A percentile compares a stretch with the other conserved stretches of the same genome.
phyloP scores from a whole-genome alignment of 2,113 vertebrate species.

The Dinomys branickii region DNA sequence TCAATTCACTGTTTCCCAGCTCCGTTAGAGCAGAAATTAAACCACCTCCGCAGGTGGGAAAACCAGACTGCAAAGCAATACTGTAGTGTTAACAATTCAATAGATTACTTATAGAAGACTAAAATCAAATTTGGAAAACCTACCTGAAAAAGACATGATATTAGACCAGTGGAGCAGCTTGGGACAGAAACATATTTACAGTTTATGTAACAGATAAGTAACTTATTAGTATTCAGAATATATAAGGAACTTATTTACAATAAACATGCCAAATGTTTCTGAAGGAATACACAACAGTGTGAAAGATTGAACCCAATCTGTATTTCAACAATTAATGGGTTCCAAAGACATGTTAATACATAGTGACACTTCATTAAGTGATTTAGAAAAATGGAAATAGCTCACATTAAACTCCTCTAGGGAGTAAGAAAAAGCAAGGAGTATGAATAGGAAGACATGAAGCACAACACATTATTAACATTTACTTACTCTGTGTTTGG shows the following conservation, averaged over 20 bases:
- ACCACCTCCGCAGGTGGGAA: neutral
- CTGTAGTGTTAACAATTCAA: neutral
- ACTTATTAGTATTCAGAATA: neutral
- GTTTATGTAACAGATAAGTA: neutral
- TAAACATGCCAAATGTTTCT: neutral
- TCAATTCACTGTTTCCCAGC: neutral
- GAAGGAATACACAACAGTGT: neutral
- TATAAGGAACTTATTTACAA: neutral
- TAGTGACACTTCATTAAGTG: neutral
- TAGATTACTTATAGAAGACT: accelerated
- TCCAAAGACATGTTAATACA: neutral
- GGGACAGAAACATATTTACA: neutral
- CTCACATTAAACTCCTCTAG: neutral
- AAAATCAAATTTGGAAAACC: neutral
- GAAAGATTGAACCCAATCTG: neutral
- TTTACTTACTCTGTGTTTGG: neutral
- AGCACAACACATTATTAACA: neutral
- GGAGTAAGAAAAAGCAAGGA: neutral
- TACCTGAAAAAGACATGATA: neutral
- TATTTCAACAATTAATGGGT: neutral
- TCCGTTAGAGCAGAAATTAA: neutral
- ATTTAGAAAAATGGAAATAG: neutral
- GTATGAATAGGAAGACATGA: neutral
- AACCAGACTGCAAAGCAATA: neutral
- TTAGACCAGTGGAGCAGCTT: neutral